A percentile compares a stretch with the other conserved stretches of the same genome.
Evolutionary conservation across 2,888 invertebrate genomes (phyloP).

Genomic region (Coenonympha arcania): DNA sequence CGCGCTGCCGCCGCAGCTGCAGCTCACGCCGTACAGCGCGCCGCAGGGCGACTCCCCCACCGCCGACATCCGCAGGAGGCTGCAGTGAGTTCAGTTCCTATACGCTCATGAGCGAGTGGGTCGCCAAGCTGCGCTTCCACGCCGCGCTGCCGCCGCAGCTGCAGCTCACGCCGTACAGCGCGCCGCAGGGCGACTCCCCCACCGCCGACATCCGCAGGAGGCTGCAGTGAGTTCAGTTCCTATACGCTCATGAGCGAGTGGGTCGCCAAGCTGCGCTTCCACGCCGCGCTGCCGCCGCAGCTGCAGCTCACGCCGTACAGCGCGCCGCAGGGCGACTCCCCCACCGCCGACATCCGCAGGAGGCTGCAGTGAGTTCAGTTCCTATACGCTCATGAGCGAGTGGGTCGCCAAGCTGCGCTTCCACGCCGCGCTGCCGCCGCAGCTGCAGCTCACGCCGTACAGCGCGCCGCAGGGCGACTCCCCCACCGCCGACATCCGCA

Average conservation of each 20-base stretch:
- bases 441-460: conserved; percentile 89
- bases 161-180: conserved; percentile 87
- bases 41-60: conserved; percentile 28
- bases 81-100: not conserved
- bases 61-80: not conserved
- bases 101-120: too few relatives aligned
- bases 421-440: conserved; percentile 94
- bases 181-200: conserved; percentile 28
- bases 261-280: conserved; percentile 94
- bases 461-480: conserved; percentile 50
- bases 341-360: not conserved
- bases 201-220: not conserved
- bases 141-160: conserved; percentile 93
- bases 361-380: not conserved
- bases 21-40: conserved; percentile 84
- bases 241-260: too few relatives aligned
- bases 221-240: not conserved
- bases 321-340: conserved; percentile 29
- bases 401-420: conserved; percentile 95
- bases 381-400: too few relatives aligned
- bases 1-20: conserved; percentile 90
- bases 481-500: not conserved
- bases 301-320: conserved; percentile 90
- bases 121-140: conserved; percentile 93
- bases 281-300: conserved; percentile 92